These are phyloP conservation scores for Parnassius smintheus DNA, from an alignment of 2,888 invertebrate species.

Conservation along the genomic window DNA sequence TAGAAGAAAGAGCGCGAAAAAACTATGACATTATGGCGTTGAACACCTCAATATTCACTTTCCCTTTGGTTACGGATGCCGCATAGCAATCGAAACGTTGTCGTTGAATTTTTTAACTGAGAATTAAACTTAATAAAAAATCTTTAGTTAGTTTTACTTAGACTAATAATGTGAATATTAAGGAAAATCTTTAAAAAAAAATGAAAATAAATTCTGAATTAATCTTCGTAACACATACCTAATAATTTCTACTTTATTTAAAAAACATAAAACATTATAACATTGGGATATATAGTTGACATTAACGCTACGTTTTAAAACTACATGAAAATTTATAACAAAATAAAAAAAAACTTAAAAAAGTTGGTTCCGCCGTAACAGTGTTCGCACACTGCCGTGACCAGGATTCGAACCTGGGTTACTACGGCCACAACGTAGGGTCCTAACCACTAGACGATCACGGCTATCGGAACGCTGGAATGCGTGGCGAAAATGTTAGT, in stretches of 20 bases:
- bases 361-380: slow-evolving; percentile 45
- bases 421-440: slow-evolving; percentile 89
- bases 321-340: slow-evolving; percentile 14
- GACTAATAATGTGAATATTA: not conserved
- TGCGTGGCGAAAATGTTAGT: slow-evolving; percentile 10
- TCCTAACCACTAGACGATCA: slow-evolving; percentile 89
- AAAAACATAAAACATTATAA: too few species aligned
- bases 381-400: slow-evolving; percentile 38
- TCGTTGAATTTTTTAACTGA: too few species aligned
- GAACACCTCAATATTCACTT: too few species aligned
- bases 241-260: too few species aligned
- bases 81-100: too few species aligned
- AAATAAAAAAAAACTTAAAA: slow-evolving; percentile 20
- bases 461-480: slow-evolving; percentile 19
- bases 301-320: too few species aligned
- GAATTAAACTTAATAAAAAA: too few species aligned
- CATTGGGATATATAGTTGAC: too few species aligned
- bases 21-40: too few species aligned
- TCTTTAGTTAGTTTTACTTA: not conserved
- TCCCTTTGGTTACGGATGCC: too few species aligned
- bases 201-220: not conserved
- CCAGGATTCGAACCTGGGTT: slow-evolving; percentile 72
- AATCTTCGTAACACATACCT: not conserved
- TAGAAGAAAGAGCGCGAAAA: too few species aligned
- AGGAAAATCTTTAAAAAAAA: not conserved